Percentiles rank a stretch among this genome's conserved stretches.
phyloP scores from a whole-genome alignment of 2,113 vertebrate genomes.

The Sinocyclocheilus anshuiensis region DNA sequence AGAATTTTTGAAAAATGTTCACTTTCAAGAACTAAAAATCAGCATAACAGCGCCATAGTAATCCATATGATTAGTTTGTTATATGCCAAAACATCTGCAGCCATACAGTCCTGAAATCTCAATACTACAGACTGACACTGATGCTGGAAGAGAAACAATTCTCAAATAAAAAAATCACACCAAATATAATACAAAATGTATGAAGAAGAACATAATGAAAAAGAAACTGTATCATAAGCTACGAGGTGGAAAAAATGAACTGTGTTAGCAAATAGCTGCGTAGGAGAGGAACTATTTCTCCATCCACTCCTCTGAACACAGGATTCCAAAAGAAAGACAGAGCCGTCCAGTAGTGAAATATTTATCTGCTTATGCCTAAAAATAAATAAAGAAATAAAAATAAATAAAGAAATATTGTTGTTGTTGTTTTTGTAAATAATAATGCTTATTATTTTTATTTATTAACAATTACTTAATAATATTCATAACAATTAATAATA shows the following conservation, averaged over 20 bases:
- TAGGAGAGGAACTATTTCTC: background rate
- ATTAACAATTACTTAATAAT: background rate
- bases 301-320: background rate
- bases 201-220: background rate
- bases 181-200: too few species aligned
- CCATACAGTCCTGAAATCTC: background rate
- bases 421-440: background rate
- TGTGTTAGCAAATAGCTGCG: background rate
- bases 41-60: background rate
- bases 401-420: background rate
- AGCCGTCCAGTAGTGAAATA: background rate
- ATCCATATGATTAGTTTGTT: background rate
- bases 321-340: background rate
- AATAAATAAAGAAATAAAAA: background rate
- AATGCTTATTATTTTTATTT: background rate
- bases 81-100: background rate
- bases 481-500: background rate
- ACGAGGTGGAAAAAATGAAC: background rate
- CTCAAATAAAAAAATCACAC: background rate
- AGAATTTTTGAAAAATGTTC: background rate
- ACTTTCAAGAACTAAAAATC: background rate
- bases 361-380: background rate
- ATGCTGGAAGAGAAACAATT: background rate
- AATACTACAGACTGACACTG: background rate
- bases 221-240: background rate